Percentiles rank a stretch among this genome's conserved stretches.
Conservation (phyloP, 1,140 invertebrate genomes). For the Wiebesia pumilae region DNA sequence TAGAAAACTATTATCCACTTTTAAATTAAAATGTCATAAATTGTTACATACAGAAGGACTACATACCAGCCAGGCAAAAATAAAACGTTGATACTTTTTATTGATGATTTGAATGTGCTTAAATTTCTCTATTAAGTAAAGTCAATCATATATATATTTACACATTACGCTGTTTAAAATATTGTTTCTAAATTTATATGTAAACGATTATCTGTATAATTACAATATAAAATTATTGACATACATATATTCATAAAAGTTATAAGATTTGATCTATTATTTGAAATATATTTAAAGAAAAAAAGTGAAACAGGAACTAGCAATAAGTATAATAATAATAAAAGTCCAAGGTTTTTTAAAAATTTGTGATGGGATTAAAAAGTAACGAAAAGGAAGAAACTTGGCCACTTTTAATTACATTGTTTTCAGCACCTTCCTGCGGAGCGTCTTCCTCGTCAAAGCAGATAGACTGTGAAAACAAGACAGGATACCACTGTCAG, state of each 20-base stretch:
- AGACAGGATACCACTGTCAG: constrained; percentile 63
- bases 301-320: constrained; percentile 32
- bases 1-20: no score
- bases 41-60: no score
- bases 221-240: not conserved
- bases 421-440: constrained; percentile 72
- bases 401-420: constrained; percentile 69
- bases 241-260: not conserved
- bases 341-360: constrained; percentile 27
- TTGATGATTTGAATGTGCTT: not conserved
- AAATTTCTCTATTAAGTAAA: not conserved
- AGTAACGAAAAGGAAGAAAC: constrained; percentile 47
- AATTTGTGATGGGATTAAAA: constrained; percentile 39
- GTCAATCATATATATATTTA: not conserved
- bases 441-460: constrained; percentile 77
- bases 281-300: not conserved
- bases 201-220: not conserved
- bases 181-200: no score
- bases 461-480: constrained; percentile 81
- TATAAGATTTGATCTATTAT: not conserved
- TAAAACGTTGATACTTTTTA: no score
- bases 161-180: no score
- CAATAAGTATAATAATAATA: constrained; percentile 30
- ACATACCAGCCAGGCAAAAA: no score
- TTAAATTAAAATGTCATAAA: no score